Evolutionary conservation across 2,797 vertebrate genomes (phyloP), one percentile per base, ranked within the genome.

Genomic region (Tokudaia tokunoshimensis): DNA sequence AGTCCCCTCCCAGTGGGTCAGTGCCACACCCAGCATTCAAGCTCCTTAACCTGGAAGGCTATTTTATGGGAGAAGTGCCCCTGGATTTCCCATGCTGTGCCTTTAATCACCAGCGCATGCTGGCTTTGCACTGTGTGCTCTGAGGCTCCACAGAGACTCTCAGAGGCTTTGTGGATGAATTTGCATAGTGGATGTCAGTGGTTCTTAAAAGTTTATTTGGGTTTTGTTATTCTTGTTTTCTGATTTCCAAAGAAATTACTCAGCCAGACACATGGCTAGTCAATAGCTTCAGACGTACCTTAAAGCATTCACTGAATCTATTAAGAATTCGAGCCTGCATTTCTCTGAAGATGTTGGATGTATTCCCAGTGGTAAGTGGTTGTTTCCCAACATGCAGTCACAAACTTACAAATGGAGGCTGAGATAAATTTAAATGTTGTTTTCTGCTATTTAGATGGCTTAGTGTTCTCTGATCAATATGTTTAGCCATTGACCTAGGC

Each of bases 341-440:
- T 92, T 67, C 79, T 94, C 88, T 59, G 50, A 90, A 70, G 82
- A 74, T 63, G 13, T 61, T 93, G 92, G 96, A 89, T 92, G 15
- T 76, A 84, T 89, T 97, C 94, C 96, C 95, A 61, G 80, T 65
- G 85, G 63, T 84, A 75, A 87, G 47, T 91, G 92, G 55, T 92
- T 95, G 87, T 97, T 97, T 94, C 90, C 83, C 92, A 97, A 93
- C 90, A 91, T 47, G 55, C 37, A 92, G 78, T 95, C 93, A 82
- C 87, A 96, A 57, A 59, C 96, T 94, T 95, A 92, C 87, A 86
- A 90, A 92, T 81, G 59, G 92, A 95, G 31, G n/a, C 80, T 83
- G 82, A 90, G 89, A 94, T 92, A 72, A 95, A 94, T 92, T 88
- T 91, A 79, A 82, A 96, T 89, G 80, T n/a, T 88, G 75, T 92